Percentiles rank a stretch among this genome's conserved stretches.
phyloP scores from a whole-genome alignment of 2,888 invertebrate genomes.

The Phyllotreta cruciferae region DNA sequence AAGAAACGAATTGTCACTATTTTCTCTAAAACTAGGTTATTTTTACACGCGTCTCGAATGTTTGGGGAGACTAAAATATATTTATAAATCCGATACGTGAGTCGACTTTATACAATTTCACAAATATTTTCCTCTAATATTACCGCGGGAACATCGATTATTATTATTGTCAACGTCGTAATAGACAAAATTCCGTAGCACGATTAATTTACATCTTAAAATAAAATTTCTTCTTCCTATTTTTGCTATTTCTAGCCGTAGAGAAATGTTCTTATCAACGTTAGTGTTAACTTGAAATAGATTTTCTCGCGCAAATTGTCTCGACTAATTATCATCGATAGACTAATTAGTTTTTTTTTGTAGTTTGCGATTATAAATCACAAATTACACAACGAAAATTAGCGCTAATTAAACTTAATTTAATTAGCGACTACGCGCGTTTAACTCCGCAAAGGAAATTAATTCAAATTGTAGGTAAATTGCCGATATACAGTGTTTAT shows the following conservation, averaged over 20 bases:
- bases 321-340: too few species aligned
- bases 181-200: too few species aligned
- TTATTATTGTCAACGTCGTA: background rate
- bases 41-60: conserved; percentile 28
- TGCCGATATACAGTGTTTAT: conserved; percentile 2
- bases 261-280: too few species aligned
- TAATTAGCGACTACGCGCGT: background rate
- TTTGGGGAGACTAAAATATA: conserved; percentile 41
- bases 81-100: conserved; percentile 43
- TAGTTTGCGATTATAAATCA: too few species aligned
- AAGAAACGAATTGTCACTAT: too few species aligned
- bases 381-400: too few species aligned
- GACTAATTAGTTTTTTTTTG: too few species aligned
- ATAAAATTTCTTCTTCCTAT: too few species aligned
- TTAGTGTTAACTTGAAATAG: too few species aligned
- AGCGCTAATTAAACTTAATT: background rate
- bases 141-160: conserved; percentile 7
- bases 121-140: conserved; percentile 36
- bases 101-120: conserved; percentile 32
- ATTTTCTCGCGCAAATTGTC: too few species aligned
- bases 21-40: background rate
- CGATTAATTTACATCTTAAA: too few species aligned
- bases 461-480: conserved; percentile 2
- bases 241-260: too few species aligned
- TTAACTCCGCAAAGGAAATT: background rate